Conservation (phyloP, 2,797 vertebrate genomes). For the Euphonia xanthogaster region DNA sequence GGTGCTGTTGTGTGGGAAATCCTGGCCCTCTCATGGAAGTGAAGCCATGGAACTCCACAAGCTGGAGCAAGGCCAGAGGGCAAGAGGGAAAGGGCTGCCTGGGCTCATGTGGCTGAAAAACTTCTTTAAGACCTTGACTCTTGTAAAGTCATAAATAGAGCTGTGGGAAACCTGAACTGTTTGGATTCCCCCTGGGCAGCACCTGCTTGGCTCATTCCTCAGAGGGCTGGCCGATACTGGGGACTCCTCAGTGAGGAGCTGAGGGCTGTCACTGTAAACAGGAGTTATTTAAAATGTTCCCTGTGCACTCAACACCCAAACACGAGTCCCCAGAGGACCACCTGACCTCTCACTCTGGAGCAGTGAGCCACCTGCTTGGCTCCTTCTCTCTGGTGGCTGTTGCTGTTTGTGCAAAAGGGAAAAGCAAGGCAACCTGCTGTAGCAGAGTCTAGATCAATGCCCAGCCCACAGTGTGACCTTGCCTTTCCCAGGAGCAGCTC, state of each 20-base stretch:
- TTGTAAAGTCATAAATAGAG: not conserved
- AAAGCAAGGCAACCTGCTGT: not conserved
- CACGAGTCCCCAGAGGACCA: not conserved
- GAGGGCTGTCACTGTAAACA: not conserved
- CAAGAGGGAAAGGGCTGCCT: not conserved
- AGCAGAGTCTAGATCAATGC: not conserved
- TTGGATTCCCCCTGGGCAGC: not conserved
- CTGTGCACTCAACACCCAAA: not conserved
- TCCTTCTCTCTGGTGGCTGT: not conserved
- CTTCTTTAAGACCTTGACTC: not conserved
- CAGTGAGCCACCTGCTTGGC: not conserved
- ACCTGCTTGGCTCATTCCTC: not conserved
- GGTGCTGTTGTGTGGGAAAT: not conserved
- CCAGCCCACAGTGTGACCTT: rapidly evolving
- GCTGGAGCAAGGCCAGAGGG: not conserved
- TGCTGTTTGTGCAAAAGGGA: not conserved
- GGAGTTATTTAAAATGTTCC: not conserved
- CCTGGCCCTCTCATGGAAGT: not conserved
- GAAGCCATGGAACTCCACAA: not conserved
- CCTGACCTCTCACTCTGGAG: not conserved
- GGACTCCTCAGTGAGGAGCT: not conserved
- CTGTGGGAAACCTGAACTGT: not conserved
- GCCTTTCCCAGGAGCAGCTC: not conserved
- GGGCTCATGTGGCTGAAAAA: not conserved
- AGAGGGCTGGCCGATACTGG: not conserved